phyloP scores from a whole-genome alignment of 2,797 vertebrate species.

The Sebastes baramenuke region DNA sequence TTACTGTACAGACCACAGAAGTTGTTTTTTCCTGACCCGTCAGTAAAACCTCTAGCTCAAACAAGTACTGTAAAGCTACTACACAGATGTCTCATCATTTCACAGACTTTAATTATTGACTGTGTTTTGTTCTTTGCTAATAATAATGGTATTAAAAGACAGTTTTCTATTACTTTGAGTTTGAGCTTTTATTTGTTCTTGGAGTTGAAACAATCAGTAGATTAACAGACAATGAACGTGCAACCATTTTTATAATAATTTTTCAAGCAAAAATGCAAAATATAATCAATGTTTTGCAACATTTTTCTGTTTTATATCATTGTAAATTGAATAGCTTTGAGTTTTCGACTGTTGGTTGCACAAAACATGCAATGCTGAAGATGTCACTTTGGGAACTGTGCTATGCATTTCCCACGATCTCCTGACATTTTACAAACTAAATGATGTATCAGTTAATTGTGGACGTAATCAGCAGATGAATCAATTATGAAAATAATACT shows the following conservation, averaged over 20 bases:
- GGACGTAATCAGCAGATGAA: neutral
- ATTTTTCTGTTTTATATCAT: neutral
- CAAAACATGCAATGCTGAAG: neutral
- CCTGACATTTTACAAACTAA: neutral
- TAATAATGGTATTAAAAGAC: slow-evolving; percentile 50
- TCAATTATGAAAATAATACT: neutral
- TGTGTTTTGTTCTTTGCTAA: neutral
- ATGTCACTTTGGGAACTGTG: neutral
- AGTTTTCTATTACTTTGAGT: slow-evolving; percentile 33
- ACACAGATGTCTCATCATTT: neutral
- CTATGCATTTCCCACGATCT: neutral
- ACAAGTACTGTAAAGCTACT: neutral
- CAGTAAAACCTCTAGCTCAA: neutral
- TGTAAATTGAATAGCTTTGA: neutral
- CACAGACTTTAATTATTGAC: neutral
- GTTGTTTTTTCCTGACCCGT: neutral
- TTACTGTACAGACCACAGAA: neutral
- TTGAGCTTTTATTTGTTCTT: slow-evolving; percentile 15
- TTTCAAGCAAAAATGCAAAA: neutral
- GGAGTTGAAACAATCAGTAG: neutral
- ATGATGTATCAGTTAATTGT: neutral
- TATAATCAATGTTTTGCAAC: neutral
- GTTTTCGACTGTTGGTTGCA: neutral
- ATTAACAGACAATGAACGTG: neutral
- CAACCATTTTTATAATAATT: neutral